phyloP scores from a whole-genome alignment of 30 jellyfish, hydroid and myxozoan genomes.

The Aurelia sp. region DNA sequence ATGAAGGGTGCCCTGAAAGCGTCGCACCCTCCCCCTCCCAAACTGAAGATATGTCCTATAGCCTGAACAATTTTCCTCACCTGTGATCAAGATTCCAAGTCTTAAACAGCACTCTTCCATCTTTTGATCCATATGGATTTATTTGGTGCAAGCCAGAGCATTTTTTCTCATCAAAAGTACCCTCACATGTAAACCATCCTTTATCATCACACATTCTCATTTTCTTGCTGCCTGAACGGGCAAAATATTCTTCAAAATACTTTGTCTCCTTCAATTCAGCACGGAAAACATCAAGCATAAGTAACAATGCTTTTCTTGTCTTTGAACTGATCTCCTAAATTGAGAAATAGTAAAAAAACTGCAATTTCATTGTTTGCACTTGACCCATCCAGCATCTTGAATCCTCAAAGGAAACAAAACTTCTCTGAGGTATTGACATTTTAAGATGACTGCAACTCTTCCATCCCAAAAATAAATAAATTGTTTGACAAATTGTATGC shows the following conservation, averaged over 20 bases:
- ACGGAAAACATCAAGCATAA: constrained; percentile 33
- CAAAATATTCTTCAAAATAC: constrained; percentile 70
- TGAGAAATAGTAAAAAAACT: too few species aligned
- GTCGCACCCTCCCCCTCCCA: background rate
- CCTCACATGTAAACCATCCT: constrained; percentile 97
- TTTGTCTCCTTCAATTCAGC: constrained; percentile 35
- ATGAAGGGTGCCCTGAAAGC: background rate
- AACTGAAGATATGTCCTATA: background rate
- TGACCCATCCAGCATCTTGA: too few species aligned
- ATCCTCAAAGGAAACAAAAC: too few species aligned
- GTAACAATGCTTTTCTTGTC: constrained; percentile 20
- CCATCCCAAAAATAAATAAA: background rate
- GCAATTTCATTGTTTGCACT: too few species aligned
- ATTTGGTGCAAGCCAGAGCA: constrained; percentile 74
- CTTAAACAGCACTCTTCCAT: constrained; percentile 83
- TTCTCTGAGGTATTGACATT: background rate
- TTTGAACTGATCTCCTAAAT: constrained; percentile 8
- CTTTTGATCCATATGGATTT: constrained; percentile 93
- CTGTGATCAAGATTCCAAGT: constrained; percentile 98
- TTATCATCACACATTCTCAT: constrained; percentile 59
- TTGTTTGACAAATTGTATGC: background rate
- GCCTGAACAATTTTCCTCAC: constrained; percentile 27
- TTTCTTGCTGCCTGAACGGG: constrained; percentile 65
- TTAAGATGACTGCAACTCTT: background rate
- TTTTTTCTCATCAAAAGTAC: constrained; percentile 54